Base-by-base conservation (phyloP, 1,140 invertebrate genomes). In the Drosophila fuyamai region DNA sequence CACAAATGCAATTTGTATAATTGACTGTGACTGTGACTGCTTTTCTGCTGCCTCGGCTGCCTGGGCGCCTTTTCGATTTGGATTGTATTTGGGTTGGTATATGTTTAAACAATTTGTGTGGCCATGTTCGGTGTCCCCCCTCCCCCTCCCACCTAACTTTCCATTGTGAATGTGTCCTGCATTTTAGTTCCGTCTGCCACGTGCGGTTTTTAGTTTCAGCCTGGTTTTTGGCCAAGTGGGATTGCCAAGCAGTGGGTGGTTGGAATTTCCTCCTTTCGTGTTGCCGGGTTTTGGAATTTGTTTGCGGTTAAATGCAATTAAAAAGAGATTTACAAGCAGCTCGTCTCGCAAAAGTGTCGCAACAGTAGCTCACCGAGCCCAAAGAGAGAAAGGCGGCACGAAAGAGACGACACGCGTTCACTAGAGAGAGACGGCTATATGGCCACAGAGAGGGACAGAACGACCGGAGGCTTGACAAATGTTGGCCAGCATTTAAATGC, bases 1-100 rank as follows among this genome's bases (percentile, higher is more conserved):
- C 63, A 76, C 81, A 83, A 88, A 86, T 86, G 83, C 83, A 86
- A 86, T 88, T 86, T 86, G 83, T 88, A 86, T 86, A 86, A 86
- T 86, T 86, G 83, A 86, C 83, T 86, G 83, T 88, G 82, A 86
- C 66, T 78, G 71, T 35, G 55, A 38, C 43, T 66, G 57, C 29
- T 71, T 56, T 65, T 43, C 44, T 57, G 48, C 38, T 47, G 35
- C 41, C 46, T 53, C 54, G 43, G 55, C 56, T 76, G 70, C 40
- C 60, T 55, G 47, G 57, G 46, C 58, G 54, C 63, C 59, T 63
- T 84, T 81, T 80, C 66, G 71, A 79, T 76, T 85, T 65, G 76
- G 75, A 65, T 79, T 75, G 65, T 71, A 56, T 63, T 59, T 78
- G 55, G 61, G 47, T 55, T 59, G 80, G 67, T 85, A 77, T 81